These are phyloP conservation scores for Momotus momota DNA, from an alignment of 2,797 vertebrate genomes.

Conservation along the genomic window DNA sequence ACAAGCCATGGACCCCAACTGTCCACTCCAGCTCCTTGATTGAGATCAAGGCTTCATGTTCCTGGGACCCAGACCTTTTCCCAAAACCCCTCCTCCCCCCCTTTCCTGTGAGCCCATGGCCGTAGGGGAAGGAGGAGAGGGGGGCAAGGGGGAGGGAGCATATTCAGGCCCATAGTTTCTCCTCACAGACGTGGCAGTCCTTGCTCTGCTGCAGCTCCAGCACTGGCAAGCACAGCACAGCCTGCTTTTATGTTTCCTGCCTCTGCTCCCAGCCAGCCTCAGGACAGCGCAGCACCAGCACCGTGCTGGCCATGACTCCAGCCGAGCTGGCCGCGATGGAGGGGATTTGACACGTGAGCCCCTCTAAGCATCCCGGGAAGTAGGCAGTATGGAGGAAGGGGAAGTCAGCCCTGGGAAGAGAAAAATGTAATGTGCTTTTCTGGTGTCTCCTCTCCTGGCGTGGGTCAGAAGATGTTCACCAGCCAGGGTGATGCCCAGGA, in stretches of 20 bases:
- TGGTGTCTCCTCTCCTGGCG: not conserved
- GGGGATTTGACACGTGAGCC: not conserved
- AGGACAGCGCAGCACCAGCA: not conserved
- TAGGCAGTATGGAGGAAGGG: not conserved
- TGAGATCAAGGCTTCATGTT: not conserved
- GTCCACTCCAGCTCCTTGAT: not conserved
- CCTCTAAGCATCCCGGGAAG: not conserved
- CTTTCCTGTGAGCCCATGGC: not conserved
- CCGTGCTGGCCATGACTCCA: fast-evolving
- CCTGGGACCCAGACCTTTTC: not conserved
- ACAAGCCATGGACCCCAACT: not conserved
- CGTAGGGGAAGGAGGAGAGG: not conserved
- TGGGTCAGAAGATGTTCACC: not conserved
- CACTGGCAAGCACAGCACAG: constrained; percentile 48
- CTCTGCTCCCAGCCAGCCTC: not conserved
- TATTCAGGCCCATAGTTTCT: not conserved
- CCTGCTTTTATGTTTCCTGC: constrained; percentile 64
- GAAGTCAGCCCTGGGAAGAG: not conserved
- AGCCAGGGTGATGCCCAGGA: not conserved
- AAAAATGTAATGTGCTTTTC: not conserved
- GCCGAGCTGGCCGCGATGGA: not conserved
- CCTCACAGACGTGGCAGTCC: constrained; percentile 65
- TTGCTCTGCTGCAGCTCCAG: not conserved
- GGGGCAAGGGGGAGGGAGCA: not conserved
- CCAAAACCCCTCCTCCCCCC: not conserved